Conservation (phyloP, 1,140 invertebrate genomes). For the Apis laboriosa region DNA sequence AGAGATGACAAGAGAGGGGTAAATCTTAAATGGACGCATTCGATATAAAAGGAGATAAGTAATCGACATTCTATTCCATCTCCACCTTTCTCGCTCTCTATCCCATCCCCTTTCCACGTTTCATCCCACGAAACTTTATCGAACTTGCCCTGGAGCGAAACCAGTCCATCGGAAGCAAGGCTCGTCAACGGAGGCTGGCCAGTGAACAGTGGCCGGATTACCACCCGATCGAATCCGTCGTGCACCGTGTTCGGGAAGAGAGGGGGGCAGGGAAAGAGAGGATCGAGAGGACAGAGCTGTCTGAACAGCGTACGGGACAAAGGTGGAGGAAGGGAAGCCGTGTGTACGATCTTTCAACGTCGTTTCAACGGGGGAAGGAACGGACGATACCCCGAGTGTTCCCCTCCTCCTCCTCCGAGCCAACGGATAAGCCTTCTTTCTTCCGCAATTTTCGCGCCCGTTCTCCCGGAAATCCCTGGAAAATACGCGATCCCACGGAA, state of each 20-base stretch:
- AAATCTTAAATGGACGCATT: background rate
- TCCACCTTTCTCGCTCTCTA: background rate
- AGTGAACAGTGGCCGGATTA: background rate
- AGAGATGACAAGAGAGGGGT: background rate
- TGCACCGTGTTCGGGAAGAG: background rate
- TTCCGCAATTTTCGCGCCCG: slow-evolving; percentile 39
- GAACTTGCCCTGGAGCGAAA: background rate
- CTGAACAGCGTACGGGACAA: slow-evolving; percentile 12
- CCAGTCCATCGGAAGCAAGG: background rate
- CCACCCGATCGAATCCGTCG: background rate
- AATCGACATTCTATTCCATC: background rate
- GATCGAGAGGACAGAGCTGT: background rate
- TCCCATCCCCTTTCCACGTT: background rate
- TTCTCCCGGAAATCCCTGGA: slow-evolving; percentile 33
- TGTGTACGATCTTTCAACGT: slow-evolving; percentile 45
- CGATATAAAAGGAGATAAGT: background rate
- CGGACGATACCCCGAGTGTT: background rate
- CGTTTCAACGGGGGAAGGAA: slow-evolving; percentile 6
- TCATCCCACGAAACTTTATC: background rate
- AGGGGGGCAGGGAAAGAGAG: background rate
- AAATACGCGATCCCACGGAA: slow-evolving; percentile 33
- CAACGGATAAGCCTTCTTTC: slow-evolving; percentile 31
- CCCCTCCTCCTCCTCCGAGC: background rate
- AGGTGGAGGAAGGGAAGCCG: background rate
- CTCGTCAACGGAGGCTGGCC: background rate